Base-by-base conservation (phyloP, 2,888 invertebrate species). In the Ormyrus labotus region DNA sequence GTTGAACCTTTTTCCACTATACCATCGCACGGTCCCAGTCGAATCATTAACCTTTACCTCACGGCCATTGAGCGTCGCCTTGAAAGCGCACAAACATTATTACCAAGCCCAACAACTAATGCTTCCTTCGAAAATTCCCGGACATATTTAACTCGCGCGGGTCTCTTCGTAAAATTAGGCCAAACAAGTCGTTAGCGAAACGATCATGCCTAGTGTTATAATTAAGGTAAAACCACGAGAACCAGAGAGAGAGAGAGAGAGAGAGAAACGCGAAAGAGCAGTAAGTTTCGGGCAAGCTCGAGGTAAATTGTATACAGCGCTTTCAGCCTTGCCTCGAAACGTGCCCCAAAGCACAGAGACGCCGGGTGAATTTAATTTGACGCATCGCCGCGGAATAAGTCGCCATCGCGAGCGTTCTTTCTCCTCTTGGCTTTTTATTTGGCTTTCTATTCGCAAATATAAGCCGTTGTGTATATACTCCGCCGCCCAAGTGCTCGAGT, bases 151-250 rank as follows among this genome's bases (percentile, higher is more conserved):
- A 47, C 48, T 13, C 5, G 10, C 19, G 50, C 57, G 19, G 13
- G 10, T 47, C 34, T 34, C 51, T 13, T 68, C 45, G 65, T 10
- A 13, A 65, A 78, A 78, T 78, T 78, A 72, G 78, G 71, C 51
- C 78, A 78, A 78, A 78, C 71, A 67, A 60, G 78, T 72, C 71
- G 58, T 71, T 78, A 51, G n/a, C 55, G 53, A 67, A 51, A 55
- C 71, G 78, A 77, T 70, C 70, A 57, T 57, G 69, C 69, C 19
- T 63, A 57, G 45, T 63, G 55, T 70, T 69, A 50, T 77, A 69
- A 77, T 77, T 76, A 77, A 69, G 51, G 67, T 9, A 47, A 77
- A 34, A 63, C 53, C 60, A 11, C 45, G 10, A 7, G 13, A 5
- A 13, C 34, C 4, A 63, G 19, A 9, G 47, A 73, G 55, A 63